These are phyloP conservation scores for Tetragonisca angustula DNA, from an alignment of 2,888 invertebrate species.

Conservation along the genomic window DNA sequence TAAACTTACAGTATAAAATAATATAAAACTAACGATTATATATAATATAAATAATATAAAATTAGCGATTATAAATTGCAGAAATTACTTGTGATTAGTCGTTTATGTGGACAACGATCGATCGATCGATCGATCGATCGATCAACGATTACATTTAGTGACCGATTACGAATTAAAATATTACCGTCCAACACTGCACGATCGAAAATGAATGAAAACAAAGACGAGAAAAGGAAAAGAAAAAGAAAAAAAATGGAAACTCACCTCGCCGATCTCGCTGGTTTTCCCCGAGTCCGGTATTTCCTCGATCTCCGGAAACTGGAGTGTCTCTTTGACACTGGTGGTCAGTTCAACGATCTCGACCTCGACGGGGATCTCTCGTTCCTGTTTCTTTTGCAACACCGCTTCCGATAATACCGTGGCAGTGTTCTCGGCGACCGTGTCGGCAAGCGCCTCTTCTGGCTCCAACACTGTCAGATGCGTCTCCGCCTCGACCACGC, in stretches of 20 bases:
- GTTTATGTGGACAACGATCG: too few species aligned
- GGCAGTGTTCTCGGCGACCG: slow-evolving; percentile 52
- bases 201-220: neutral
- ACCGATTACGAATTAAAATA: too few species aligned
- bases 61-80: too few species aligned
- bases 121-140: too few species aligned
- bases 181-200: neutral
- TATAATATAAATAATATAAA: too few species aligned
- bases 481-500: slow-evolving; percentile 58
- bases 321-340: slow-evolving; percentile 79
- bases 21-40: too few species aligned
- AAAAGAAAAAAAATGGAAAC: neutral
- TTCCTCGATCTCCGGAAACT: slow-evolving; percentile 81
- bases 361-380: slow-evolving; percentile 74
- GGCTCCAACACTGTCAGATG: slow-evolving; percentile 57
- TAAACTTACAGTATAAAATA: too few species aligned
- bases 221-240: neutral
- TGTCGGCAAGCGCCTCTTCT: slow-evolving; percentile 53
- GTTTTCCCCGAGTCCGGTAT: slow-evolving; percentile 78
- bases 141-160: too few species aligned
- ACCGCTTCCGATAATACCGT: slow-evolving; percentile 60
- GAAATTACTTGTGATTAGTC: too few species aligned
- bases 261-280: slow-evolving; percentile 77
- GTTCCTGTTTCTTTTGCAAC: slow-evolving; percentile 56
- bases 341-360: slow-evolving; percentile 80